Conservation (phyloP, 2,113 vertebrate genomes). For the Cygnus buccinator region DNA sequence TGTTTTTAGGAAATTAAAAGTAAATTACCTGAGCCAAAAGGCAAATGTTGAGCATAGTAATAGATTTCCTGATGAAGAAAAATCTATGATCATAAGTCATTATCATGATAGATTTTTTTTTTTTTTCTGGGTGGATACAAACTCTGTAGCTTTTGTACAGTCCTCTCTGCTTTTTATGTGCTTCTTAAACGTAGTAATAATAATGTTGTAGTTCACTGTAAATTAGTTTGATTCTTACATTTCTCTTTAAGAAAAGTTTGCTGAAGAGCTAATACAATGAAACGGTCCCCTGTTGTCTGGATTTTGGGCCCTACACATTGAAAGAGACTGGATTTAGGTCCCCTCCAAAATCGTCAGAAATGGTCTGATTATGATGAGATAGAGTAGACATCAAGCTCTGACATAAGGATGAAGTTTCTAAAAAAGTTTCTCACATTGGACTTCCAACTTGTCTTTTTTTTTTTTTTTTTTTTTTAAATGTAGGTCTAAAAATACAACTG, state of each 20-base stretch:
- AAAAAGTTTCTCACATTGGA: not conserved
- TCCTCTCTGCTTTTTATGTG: not conserved
- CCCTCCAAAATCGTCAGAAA: not conserved
- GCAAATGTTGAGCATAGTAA: not conserved
- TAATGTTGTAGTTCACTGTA: not conserved
- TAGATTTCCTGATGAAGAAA: not conserved
- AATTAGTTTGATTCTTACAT: not conserved
- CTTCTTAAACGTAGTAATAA: not conserved
- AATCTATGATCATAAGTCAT: not conserved
- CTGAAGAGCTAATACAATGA: not conserved
- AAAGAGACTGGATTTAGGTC: not conserved
- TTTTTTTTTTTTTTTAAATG: not conserved
- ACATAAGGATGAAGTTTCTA: not conserved
- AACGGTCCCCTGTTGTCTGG: not conserved
- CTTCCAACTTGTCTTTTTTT: not conserved
- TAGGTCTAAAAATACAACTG: not conserved
- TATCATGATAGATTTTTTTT: not conserved
- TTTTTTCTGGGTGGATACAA: not conserved
- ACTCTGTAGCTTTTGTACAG: not conserved
- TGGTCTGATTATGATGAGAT: not conserved
- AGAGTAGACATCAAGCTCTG: not conserved
- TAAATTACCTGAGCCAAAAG: conserved; percentile 27
- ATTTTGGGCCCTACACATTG: not conserved
- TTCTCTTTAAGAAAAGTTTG: not conserved
- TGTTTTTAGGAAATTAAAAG: not conserved